phyloP scores from a whole-genome alignment of 92 coral and sea anemone species.

The Nematostella vectensis region DNA sequence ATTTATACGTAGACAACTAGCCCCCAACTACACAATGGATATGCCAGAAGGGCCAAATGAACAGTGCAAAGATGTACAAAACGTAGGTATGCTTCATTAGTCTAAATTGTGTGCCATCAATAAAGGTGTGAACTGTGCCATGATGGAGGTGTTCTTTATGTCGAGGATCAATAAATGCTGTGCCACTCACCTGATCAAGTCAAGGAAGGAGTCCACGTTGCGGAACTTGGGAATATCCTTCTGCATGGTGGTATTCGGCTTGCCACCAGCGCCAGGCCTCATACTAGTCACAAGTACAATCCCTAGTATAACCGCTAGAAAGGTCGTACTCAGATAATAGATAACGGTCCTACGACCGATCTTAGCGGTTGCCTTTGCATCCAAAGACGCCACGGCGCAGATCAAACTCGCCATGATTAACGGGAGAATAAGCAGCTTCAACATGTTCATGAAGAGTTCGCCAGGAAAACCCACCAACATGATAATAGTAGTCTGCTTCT shows the following conservation, averaged over 20 bases:
- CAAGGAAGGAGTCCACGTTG: constrained; percentile 82
- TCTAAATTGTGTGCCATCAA: too few relatives aligned
- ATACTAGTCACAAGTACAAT: constrained; percentile 74
- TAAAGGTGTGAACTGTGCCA: too few relatives aligned
- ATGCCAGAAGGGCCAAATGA: too few relatives aligned
- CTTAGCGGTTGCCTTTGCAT: constrained; percentile 80
- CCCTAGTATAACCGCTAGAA: constrained; percentile 76
- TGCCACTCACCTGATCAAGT: constrained; percentile 65
- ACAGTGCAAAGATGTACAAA: too few relatives aligned
- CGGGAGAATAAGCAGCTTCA: constrained; percentile 76
- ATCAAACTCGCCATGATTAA: constrained; percentile 79
- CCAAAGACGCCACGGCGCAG: constrained; percentile 72
- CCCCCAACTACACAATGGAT: too few relatives aligned
- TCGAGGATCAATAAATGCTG: too few relatives aligned
- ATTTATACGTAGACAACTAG: too few relatives aligned
- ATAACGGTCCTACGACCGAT: constrained; percentile 82
- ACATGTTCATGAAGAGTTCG: constrained; percentile 83
- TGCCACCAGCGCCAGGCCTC: constrained; percentile 69
- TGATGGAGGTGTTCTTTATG: too few relatives aligned
- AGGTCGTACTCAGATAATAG: constrained; percentile 63
- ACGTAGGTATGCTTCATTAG: too few relatives aligned
- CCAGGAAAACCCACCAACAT: constrained; percentile 92
- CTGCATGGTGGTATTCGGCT: constrained; percentile 26
- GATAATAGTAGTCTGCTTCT: constrained; percentile 46
- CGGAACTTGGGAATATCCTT: constrained; percentile 47